Evolutionary conservation across 2,113 vertebrate genomes (phyloP).

Genomic region (Zapornia atra): DNA sequence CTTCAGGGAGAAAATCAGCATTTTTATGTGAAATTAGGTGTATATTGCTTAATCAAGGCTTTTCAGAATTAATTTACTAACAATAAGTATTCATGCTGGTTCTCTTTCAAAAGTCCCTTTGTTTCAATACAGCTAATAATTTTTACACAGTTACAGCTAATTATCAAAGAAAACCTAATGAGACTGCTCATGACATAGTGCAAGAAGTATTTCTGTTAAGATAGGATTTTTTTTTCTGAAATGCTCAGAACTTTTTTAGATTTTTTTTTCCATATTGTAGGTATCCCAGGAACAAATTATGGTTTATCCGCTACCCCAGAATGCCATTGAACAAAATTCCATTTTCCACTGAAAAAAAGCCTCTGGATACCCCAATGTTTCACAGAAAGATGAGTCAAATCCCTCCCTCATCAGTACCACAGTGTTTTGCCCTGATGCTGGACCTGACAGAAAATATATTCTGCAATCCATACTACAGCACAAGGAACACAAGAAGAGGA

Average conservation of each 20-base stretch:
- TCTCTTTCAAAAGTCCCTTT: constrained; percentile 66
- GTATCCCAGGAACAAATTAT: background rate
- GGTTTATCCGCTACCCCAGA: background rate
- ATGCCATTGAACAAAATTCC: background rate
- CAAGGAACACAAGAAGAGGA: background rate
- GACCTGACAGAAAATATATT: background rate
- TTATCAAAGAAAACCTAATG: constrained; percentile 70
- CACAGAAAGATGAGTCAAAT: background rate
- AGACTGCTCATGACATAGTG: constrained; percentile 5
- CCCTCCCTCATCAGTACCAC: background rate
- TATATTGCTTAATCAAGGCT: constrained; percentile 72
- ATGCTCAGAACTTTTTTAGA: background rate
- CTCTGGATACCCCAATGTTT: background rate
- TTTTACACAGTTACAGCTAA: constrained; percentile 65
- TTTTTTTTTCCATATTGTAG: background rate
- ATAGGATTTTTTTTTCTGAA: background rate
- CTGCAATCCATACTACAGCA: background rate
- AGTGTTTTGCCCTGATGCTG: background rate
- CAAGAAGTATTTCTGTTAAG: constrained; percentile 5
- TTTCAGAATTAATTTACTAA: constrained; percentile 72
- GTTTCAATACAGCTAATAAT: constrained; percentile 67
- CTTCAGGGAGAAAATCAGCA: constrained; percentile 68
- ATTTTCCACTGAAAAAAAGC: background rate
- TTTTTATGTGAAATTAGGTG: constrained; percentile 75
- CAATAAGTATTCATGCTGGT: constrained; percentile 50